Evolutionary conservation across 1,140 invertebrate species (phyloP).

Genomic region (Spodoptera frugiperda): DNA sequence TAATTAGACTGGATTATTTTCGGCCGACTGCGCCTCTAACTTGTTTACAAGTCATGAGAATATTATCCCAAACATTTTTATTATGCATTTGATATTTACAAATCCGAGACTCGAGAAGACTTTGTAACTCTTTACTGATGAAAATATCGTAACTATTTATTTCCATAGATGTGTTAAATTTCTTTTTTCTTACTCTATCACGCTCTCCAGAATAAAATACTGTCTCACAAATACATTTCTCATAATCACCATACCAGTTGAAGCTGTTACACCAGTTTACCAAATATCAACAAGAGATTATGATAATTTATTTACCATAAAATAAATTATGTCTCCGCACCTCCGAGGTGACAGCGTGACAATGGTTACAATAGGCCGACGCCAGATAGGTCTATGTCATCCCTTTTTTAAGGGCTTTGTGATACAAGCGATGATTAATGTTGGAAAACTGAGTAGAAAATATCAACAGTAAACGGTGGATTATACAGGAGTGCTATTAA

Average conservation of each 20-base stretch:
- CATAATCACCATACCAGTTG: constrained; percentile 11
- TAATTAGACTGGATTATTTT: constrained; percentile 83
- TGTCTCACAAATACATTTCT: constrained; percentile 1
- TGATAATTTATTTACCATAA: constrained; percentile 49
- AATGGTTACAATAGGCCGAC: constrained; percentile 42
- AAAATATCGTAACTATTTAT: not conserved
- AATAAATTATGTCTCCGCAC: constrained; percentile 43
- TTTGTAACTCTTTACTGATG: not conserved
- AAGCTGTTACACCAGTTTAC: constrained; percentile 27
- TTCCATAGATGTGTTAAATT: not conserved
- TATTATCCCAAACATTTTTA: constrained; percentile 34
- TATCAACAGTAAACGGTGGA: constrained; percentile 43
- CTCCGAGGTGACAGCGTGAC: constrained; percentile 45
- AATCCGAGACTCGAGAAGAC: constrained; percentile 9
- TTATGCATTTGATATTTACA: constrained; percentile 38
- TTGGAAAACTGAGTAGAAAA: constrained; percentile 43
- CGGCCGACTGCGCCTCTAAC: constrained; percentile 65
- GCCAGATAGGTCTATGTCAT: constrained; percentile 47
- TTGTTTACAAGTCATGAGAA: constrained; percentile 56
- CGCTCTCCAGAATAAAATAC: not conserved
- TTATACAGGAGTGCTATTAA: constrained; percentile 36
- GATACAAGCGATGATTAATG: constrained; percentile 45
- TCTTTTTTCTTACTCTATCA: not conserved
- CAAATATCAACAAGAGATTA: constrained; percentile 41
- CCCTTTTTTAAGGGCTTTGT: constrained; percentile 46